Conservation (phyloP, 2,113 vertebrate species). For the Grantiella picta region DNA sequence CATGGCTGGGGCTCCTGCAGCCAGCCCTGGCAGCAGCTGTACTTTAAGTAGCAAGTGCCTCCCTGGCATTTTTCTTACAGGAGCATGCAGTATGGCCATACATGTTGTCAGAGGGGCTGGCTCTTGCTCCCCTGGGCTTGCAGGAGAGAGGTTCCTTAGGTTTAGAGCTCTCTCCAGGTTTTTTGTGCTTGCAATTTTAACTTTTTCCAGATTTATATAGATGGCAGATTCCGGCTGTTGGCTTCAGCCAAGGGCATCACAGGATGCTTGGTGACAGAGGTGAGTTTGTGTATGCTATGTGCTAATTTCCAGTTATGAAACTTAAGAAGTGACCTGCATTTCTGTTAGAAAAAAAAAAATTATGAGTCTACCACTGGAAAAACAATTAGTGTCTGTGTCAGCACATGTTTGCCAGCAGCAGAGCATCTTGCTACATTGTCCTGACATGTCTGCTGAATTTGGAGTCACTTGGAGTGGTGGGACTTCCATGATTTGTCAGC, state of each 20-base stretch:
- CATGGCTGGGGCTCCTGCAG: neutral
- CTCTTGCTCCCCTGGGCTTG: neutral
- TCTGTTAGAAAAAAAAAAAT: neutral
- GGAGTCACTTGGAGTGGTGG: neutral
- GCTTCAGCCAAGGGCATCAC: neutral
- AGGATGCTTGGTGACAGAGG: neutral
- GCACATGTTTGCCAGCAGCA: neutral
- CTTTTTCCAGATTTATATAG: neutral
- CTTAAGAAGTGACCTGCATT: neutral
- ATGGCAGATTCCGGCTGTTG: neutral
- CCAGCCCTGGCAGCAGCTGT: neutral
- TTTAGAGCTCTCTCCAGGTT: neutral
- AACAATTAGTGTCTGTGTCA: neutral
- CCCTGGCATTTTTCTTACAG: neutral
- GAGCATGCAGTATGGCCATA: neutral
- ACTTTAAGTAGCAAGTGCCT: neutral
- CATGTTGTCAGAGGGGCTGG: rapidly evolving
- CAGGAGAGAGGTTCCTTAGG: neutral
- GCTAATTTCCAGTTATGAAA: neutral
- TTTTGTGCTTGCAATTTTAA: neutral
- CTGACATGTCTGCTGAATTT: neutral
- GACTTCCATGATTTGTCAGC: neutral
- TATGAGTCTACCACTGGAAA: neutral
- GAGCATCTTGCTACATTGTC: rapidly evolving
- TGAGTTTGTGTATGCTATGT: neutral